Base-by-base conservation (phyloP, 2,888 invertebrate genomes). In the Junonia oenone region DNA sequence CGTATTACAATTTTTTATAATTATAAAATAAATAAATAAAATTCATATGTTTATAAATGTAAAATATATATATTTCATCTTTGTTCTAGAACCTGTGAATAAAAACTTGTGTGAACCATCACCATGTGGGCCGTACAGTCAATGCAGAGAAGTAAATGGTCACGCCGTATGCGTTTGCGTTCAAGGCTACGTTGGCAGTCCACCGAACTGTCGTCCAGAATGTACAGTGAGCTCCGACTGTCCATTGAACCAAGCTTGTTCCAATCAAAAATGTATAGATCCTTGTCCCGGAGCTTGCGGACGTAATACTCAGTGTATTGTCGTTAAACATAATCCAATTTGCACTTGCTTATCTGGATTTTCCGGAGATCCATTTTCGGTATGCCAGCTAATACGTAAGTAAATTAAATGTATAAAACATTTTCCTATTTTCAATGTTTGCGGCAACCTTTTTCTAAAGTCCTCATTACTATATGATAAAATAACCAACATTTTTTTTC, bases 211-310 rank as follows among this genome's bases (percentile, higher is more conserved):
- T 70, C 92, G 95, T 45, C 96, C 95, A 0, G 95, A 96, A 81
- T 96, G 96, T 76, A 91, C 94, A 40, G 90, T 94, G 19, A 96
- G 95, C 76, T 92, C 93, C 0, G 96, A 96, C 62, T 96, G 96
- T 73, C 79, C 91, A 5, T 76, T 92, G 51, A 90, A 93, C 68
- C 91, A 87, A 66, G 94, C 96, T 47, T 97, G 97, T 75, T 92
- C 95, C 8, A 93, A 93, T 66, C 94, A 93, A 68, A 95, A 94
- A 81, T 96, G 96, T 72, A 84, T 90, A 43, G 93, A 96, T 74
- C 95, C 96, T 17, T 96, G 95, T 67, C 92, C 92, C 14, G 94
- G 95, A 63, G 93, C 93, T 37, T 94, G 96, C 75, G 95, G 95
- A 22, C 83, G 91, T 50, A 86, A 87, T 62, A 91, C 93, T 11